These are phyloP conservation scores for Embiotoca jacksoni DNA, from an alignment of 2,113 vertebrate genomes.

Conservation along the genomic window DNA sequence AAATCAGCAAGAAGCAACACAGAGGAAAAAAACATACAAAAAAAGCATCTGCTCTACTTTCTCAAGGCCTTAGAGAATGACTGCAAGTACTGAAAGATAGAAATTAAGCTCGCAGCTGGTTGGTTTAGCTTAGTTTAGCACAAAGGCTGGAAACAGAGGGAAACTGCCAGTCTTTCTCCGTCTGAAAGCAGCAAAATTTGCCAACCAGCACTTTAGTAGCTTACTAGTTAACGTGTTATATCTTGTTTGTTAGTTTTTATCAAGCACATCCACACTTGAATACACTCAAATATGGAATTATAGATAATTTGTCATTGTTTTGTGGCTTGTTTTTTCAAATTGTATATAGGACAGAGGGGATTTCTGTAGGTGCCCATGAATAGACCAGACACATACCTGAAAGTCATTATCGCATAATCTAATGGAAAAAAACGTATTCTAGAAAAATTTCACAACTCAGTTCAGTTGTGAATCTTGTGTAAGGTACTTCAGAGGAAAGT, in stretches of 20 bases:
- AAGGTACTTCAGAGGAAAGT: slow-evolving; percentile 45
- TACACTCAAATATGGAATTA: background rate
- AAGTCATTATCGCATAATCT: slow-evolving; percentile 23
- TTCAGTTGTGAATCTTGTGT: slow-evolving; percentile 33
- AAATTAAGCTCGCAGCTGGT: background rate
- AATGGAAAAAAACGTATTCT: slow-evolving; percentile 25
- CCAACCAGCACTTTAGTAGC: background rate
- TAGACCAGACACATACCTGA: slow-evolving; percentile 27
- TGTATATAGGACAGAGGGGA: slow-evolving; percentile 18
- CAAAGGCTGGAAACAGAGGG: background rate
- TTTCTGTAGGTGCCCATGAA: slow-evolving; percentile 37
- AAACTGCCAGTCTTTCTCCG: too few relatives aligned
- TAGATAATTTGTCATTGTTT: slow-evolving; percentile 1
- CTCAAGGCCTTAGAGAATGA: too few relatives aligned
- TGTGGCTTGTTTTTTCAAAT: background rate
- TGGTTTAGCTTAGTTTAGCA: background rate
- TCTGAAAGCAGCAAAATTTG: too few relatives aligned
- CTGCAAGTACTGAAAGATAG: background rate
- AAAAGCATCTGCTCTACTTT: too few relatives aligned
- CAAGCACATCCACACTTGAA: slow-evolving; percentile 1
- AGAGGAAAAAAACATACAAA: too few relatives aligned
- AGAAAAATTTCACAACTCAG: slow-evolving; percentile 25
- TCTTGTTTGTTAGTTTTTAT: background rate
- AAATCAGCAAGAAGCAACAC: slow-evolving; percentile 1
- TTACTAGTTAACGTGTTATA: background rate